Evolutionary conservation across 2,888 invertebrate species (phyloP).

Genomic region (Branchipolynoe longqiensis): DNA sequence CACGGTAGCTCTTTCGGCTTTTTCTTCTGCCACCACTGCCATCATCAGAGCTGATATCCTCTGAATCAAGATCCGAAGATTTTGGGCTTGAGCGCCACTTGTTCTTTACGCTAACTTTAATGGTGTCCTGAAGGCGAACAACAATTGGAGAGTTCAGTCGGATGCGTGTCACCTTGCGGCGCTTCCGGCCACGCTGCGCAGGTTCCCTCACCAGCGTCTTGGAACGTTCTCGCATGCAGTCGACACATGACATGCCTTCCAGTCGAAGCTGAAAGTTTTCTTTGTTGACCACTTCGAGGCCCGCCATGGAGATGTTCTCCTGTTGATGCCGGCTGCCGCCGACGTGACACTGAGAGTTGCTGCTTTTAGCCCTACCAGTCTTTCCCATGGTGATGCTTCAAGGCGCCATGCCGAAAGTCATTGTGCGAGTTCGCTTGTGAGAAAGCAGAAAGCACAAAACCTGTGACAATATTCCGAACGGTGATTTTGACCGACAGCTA

Average conservation of each 20-base stretch:
- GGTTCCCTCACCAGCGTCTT: constrained; percentile 17
- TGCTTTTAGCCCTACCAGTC: constrained; percentile 35
- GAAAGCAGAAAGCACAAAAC: too few relatives aligned
- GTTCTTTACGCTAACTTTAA: constrained; percentile 62
- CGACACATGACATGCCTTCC: constrained; percentile 75
- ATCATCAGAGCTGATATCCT: constrained; percentile 48
- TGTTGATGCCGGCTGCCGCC: not conserved
- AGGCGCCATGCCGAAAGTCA: not conserved
- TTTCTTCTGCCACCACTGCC: not conserved
- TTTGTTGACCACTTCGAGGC: constrained; percentile 74
- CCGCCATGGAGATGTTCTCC: constrained; percentile 56
- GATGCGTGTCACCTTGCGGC: constrained; percentile 31
- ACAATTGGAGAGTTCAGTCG: constrained; percentile 64
- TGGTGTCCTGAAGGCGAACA: constrained; percentile 65
- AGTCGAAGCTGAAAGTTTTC: constrained; percentile 72
- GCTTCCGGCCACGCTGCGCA: constrained; percentile 3
- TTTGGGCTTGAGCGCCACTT: constrained; percentile 21
- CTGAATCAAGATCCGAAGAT: constrained; percentile 61
- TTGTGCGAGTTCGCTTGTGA: not conserved
- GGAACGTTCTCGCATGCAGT: constrained; percentile 76
- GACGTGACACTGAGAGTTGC: not conserved
- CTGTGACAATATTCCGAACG: too few relatives aligned
- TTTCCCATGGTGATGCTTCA: constrained; percentile 31
- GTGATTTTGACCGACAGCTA: too few relatives aligned
- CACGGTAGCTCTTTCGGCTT: not conserved